Percentiles rank a stretch among this genome's conserved stretches.
Conservation (phyloP, 2,113 vertebrate genomes). For the Tretioscincus oriximinensis region DNA sequence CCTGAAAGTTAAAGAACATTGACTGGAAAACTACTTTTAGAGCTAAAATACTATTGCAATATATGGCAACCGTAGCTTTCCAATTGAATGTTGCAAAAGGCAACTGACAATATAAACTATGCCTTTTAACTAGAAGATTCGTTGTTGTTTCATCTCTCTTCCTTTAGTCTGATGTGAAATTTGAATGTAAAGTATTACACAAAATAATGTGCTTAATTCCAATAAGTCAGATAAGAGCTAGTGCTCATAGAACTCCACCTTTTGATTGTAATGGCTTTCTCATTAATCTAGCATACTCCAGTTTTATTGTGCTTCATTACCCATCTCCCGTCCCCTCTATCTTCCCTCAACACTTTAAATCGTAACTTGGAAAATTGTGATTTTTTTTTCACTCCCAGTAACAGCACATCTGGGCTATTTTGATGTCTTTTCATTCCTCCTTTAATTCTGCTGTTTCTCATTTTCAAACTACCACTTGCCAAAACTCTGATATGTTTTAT, state of each 20-base stretch:
- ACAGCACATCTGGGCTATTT: conserved; percentile 21
- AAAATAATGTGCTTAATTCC: conserved; percentile 62
- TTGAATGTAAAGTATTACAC: conserved; percentile 56
- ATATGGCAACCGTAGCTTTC: conserved; percentile 62
- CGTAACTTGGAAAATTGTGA: conserved; percentile 23
- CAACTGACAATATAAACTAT: conserved; percentile 57
- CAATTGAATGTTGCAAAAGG: conserved; percentile 61
- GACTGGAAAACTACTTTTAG: conserved; percentile 63
- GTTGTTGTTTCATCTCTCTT: conserved; percentile 38
- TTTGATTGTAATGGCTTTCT: conserved; percentile 62
- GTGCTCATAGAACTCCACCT: conserved; percentile 57
- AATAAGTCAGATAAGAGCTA: conserved; percentile 52
- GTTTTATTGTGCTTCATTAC: conserved; percentile 67
- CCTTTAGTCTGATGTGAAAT: conserved; percentile 49
- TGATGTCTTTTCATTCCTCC: conserved; percentile 42
- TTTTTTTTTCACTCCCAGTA: conserved; percentile 23
- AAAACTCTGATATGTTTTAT: conserved; percentile 10
- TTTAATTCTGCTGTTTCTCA: conserved; percentile 22
- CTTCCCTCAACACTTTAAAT: conserved; percentile 53
- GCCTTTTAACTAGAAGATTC: conserved; percentile 36
- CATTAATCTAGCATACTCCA: conserved; percentile 61
- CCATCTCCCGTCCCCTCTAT: conserved; percentile 33
- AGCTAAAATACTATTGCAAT: conserved; percentile 64
- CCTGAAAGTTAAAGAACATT: conserved; percentile 58
- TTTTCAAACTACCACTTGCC: conserved; percentile 31